Evolutionary conservation across 2,888 invertebrate species (phyloP), one percentile per base, ranked within the genome.

Genomic region (Apoderus coryli): DNA sequence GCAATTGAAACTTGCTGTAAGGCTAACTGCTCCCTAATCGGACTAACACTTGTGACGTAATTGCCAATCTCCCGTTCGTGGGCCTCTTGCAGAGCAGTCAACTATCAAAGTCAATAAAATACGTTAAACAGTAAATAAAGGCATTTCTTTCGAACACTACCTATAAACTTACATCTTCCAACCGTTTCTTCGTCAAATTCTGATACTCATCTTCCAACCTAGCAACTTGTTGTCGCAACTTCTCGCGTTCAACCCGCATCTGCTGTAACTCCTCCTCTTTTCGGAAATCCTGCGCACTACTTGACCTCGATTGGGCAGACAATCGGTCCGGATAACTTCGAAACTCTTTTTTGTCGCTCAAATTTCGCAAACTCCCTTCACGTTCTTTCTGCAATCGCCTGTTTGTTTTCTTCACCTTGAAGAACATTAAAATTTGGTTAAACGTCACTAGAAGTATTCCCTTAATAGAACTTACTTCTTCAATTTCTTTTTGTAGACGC

Each of bases 81-180:
- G 3, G 76, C 72, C 42, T 72, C 60, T 59, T 77, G 77, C 4
- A 77, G 65, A 5, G 77, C 77, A 55, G 78, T 81, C 22, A 84
- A 60, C 74, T 82, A 62, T 27, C 65, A 57, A 53, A 34, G 22
- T 24, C 23, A 31, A 7, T 12, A 19, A 19, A 19, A 19, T 19
- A 6, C 7, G 6, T n/a, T 19, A 6, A 19, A 6, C 19, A 23
- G 24, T 26, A 22, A 15, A 25, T 7, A n/a, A 9, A 23, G n/a
- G 24, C 24, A 15, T 13, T 14, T 22, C 11, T 22, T 10, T n/a
- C 25, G 13, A 19, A 7, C 19, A 19, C 19, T n/a, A 7, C 19
- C n/a, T n/a, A n/a, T n/a, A 56, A 41, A 65, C 78, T 76, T 56
- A 84, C 76, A 60, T 84, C 84, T 53, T 79, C 76, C 44, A 84